Conservation (phyloP, 1,140 invertebrate species). For the Drosophila cardini region DNA sequence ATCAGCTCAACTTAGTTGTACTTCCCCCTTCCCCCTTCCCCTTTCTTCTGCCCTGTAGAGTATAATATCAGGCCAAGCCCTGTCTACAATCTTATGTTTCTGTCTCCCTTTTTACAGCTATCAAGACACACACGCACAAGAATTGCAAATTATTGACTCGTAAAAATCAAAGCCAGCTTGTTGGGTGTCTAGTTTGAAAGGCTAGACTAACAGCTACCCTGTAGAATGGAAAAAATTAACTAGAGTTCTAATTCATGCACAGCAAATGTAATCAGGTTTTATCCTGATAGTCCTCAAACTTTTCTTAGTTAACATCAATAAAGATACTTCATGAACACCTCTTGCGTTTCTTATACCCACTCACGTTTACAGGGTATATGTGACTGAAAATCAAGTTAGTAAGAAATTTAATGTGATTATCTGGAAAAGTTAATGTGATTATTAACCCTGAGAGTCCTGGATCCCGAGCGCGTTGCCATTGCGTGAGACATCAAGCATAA, state of each 20-base stretch:
- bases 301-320: no score
- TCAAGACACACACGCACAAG: neutral
- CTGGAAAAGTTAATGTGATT: constrained; percentile 78
- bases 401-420: constrained; percentile 78
- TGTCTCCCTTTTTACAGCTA: neutral
- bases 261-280: no score
- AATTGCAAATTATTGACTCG: constrained; percentile 51
- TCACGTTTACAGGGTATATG: constrained; percentile 15
- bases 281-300: no score
- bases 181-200: neutral
- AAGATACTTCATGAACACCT: no score
- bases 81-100: constrained; percentile 15
- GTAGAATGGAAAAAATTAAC: neutral
- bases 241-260: no score
- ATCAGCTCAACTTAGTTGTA: neutral
- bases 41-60: neutral
- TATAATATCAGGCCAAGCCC: neutral
- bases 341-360: no score
- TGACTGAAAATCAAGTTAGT: constrained; percentile 26
- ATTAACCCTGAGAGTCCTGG: constrained; percentile 46
- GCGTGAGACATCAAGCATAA: constrained; percentile 45
- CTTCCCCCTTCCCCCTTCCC: neutral
- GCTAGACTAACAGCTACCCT: neutral
- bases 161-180: constrained; percentile 66
- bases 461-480: neutral